Base-by-base conservation (phyloP, 1,140 invertebrate genomes). In the Octopus sinensis region DNA sequence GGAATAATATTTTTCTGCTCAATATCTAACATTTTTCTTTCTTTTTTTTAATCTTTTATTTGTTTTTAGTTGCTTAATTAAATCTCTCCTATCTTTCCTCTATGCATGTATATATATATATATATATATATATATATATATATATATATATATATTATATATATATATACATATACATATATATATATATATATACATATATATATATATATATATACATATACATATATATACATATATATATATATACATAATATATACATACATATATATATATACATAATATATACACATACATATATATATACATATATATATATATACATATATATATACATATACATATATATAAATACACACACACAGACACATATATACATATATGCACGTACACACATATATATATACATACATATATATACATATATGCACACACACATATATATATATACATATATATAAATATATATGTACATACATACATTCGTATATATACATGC, bases 1-100 rank as follows among this genome's bases (percentile, higher is more conserved):
- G 30, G 68, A n/a, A 73, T 73, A n/a, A 23, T 73, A 73, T 73
- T 23, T 73, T 73, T 73, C 68, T 73, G 68, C 68, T 73, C 17
- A 73, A 73, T 73, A n/a, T 73, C 68, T 73, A 73, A 73, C 68
- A 73, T n/a, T 17, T 5, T 73, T 73, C 30, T 73, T 23, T 71
- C 68, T 71, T 17, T 23, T 71, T 23, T 71, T 71, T 43, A 43
- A 43, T 43, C 0, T 43, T 43, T 43, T 43, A 43, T 71, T 71
- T 17, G 17, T 71, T 6, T 71, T 71, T 23, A 71, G 68, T 71
- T 71, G 68, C 68, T 71, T 71, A 71, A 71, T 71, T 5, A 71
- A 13, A 13, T 71, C 68, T 71, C 68, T 71, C 30, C 68, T 62
- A 62, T 17, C 17, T 62, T 17, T 62, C 17, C 56, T 62, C 56